Conservation (phyloP, 2,888 invertebrate genomes). For the Heliconius cydno region DNA sequence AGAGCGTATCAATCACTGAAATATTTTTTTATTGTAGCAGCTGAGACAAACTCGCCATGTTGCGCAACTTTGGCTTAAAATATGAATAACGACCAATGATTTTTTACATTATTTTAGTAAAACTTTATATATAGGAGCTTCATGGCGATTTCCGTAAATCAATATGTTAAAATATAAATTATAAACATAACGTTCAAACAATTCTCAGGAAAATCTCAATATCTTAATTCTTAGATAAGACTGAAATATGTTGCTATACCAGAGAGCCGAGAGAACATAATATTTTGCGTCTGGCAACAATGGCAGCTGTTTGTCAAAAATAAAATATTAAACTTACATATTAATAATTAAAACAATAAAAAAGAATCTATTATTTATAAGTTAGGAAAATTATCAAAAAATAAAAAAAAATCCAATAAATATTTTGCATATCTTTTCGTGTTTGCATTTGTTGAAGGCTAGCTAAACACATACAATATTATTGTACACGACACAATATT, state of each 20-base stretch:
- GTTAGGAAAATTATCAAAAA: too few species aligned
- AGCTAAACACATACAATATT: too few species aligned
- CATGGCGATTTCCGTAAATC: conserved; percentile 4
- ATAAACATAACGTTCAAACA: conserved; percentile 4
- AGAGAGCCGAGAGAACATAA: neutral
- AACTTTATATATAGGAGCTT: neutral
- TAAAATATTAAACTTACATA: neutral
- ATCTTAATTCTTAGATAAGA: conserved; percentile 6
- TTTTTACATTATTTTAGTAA: conserved; percentile 14
- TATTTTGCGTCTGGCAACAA: conserved; percentile 16
- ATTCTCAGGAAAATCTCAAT: neutral
- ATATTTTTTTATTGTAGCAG: conserved; percentile 72
- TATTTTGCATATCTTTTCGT: too few species aligned
- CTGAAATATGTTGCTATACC: conserved; percentile 24
- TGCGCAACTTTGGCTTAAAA: conserved; percentile 71
- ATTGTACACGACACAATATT: too few species aligned
- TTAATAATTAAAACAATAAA: neutral
- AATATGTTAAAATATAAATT: neutral
- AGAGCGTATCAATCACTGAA: conserved; percentile 76
- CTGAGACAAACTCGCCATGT: conserved; percentile 81
- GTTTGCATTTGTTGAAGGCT: too few species aligned
- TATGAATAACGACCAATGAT: conserved; percentile 42
- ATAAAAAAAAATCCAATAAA: too few species aligned
- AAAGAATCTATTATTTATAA: neutral
- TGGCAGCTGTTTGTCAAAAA: conserved; percentile 12